Base-by-base conservation (phyloP, 2,888 invertebrate genomes). In the Morinoia aosen region DNA sequence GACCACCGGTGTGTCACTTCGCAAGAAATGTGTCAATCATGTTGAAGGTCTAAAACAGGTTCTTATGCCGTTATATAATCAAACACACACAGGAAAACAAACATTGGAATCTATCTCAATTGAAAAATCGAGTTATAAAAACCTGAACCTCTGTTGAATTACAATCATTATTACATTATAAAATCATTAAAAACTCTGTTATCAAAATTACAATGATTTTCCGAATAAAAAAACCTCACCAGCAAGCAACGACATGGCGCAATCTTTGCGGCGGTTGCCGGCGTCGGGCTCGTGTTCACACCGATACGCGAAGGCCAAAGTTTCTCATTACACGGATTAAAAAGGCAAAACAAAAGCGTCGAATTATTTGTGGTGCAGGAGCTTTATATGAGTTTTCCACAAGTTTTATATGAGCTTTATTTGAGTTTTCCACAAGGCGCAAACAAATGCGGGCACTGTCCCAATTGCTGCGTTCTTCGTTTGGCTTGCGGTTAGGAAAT, bases 291-390 rank as follows among this genome's bases (percentile, higher is more conserved):
- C 48, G 48, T 48, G 48, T 48, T 48, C 48, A 5, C 5, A 48
- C 3, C 48, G 48, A 48, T 5, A 48, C 48, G 2, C 48, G 5
- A 5, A 48, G 48, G 48, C 48, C 48, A 4, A 48, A 48, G 48
- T 48, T 48, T 48, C 48, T 76, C 25, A 16, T 33, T 33, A 25
- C 25, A 33, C 33, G 76, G 76, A 76, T 76, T 14, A 76, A 76
- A 16, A 33, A 76, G 25, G 33, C 76, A 8, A 76, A 76, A 76
- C 76, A 76, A 76, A 76, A 33, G 76, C 10, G 25, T 76, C 76
- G 76, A 76, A 76, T 76, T 76, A 76, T 76, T 76, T 76, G 25
- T 76, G 76, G 76, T 76, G 76, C 76, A 76, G 25, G 76, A 76
- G 76, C 2, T 76, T 76, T 76, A 76, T 76, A 33, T 16, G 61